phyloP scores from a whole-genome alignment of 2,797 vertebrate species.

The Sciurus carolinensis region DNA sequence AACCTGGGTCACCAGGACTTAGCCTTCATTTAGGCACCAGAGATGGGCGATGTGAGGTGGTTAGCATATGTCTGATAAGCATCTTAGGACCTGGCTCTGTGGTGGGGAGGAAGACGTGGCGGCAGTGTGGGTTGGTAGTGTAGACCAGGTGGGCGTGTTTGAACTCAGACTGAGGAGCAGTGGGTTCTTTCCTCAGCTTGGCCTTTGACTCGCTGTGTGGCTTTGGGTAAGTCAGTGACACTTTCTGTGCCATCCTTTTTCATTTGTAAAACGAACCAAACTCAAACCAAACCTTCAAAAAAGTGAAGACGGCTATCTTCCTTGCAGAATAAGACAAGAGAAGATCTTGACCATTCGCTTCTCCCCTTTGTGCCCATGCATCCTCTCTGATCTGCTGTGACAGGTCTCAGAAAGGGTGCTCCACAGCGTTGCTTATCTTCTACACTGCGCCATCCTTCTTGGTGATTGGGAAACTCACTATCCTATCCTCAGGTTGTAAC shows the following conservation, averaged over 20 bases:
- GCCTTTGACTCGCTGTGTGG: conserved; percentile 86
- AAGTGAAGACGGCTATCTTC: conserved; percentile 78
- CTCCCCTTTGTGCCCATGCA: conserved; percentile 43
- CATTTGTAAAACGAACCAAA: conserved; percentile 81
- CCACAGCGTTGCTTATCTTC: conserved; percentile 62
- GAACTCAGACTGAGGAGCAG: conserved; percentile 79
- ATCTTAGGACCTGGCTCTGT: conserved; percentile 22
- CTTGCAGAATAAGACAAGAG: conserved; percentile 80
- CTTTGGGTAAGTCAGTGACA: conserved; percentile 85
- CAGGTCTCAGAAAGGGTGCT: conserved; percentile 64
- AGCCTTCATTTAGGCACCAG: background rate
- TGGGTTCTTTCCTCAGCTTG: conserved; percentile 86
- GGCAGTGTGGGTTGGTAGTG: conserved; percentile 57
- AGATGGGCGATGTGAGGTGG: background rate
- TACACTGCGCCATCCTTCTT: conserved; percentile 32
- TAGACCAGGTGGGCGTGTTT: conserved; percentile 40
- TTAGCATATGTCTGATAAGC: background rate
- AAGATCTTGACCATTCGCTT: conserved; percentile 70
- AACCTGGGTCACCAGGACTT: background rate
- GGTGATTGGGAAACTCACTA: conserved; percentile 32
- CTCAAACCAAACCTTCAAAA: conserved; percentile 85
- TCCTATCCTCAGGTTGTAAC: conserved; percentile 13
- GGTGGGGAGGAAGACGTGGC: background rate
- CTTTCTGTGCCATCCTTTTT: conserved; percentile 83
- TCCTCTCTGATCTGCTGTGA: conserved; percentile 76